These are phyloP conservation scores for Ptychodera flava DNA, from an alignment of 35 echinoderm and acorn worm genomes.

Conservation along the genomic window DNA sequence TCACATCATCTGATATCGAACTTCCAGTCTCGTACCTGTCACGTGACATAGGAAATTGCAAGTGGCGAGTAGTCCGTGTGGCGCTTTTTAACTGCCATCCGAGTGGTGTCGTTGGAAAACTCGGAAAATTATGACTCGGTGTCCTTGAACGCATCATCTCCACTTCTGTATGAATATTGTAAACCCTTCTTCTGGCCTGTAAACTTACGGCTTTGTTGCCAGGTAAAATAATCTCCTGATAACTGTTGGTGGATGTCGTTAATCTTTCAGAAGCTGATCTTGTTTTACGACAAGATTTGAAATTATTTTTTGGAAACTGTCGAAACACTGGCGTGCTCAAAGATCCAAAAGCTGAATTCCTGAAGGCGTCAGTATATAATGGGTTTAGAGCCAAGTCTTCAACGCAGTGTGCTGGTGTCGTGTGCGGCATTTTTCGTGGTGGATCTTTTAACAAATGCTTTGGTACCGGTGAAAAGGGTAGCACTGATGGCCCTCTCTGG, in stretches of 20 bases:
- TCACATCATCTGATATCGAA: not conserved
- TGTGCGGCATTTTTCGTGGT: not conserved
- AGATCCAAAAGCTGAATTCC: not conserved
- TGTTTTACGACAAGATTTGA: not conserved
- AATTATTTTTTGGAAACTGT: not conserved
- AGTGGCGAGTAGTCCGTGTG: not conserved
- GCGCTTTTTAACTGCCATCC: not conserved
- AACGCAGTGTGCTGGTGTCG: not conserved
- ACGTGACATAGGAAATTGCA: too few relatives aligned
- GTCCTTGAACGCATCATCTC: not conserved
- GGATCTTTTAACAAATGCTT: not conserved
- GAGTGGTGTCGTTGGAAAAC: not conserved
- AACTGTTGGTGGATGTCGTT: too few relatives aligned
- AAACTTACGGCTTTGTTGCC: not conserved
- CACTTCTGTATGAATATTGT: not conserved
- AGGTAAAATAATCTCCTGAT: not conserved
- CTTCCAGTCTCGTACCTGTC: not conserved
- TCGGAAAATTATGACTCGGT: not conserved
- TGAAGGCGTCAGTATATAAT: not conserved
- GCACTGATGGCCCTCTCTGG: not conserved
- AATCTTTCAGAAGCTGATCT: not conserved
- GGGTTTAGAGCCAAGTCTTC: not conserved
- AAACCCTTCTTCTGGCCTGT: not conserved
- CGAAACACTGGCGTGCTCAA: not conserved
- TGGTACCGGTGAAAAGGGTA: not conserved